A percentile compares a stretch with the other conserved stretches of the same genome.
These are phyloP conservation scores for Albula goreensis DNA, from an alignment of 2,113 vertebrate genomes.

Conservation along the genomic window DNA sequence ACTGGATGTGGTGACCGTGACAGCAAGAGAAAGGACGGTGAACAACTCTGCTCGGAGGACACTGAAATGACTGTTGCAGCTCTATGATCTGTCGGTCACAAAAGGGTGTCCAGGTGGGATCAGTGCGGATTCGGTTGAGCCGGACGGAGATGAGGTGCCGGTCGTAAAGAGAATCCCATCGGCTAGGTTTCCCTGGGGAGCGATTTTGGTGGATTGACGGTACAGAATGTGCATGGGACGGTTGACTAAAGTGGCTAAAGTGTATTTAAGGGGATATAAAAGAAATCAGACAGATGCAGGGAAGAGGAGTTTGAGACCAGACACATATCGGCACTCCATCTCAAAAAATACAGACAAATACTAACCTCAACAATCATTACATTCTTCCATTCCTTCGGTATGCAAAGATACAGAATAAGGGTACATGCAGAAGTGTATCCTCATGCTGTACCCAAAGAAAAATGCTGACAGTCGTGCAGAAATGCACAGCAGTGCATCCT, in stretches of 20 bases:
- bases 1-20: too few relatives aligned
- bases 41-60: not conserved
- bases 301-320: not conserved
- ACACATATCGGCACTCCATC: not conserved
- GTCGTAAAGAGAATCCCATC: not conserved
- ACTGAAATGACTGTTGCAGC: not conserved
- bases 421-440: too few relatives aligned
- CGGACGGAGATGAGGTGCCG: not conserved
- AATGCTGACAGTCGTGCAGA: too few relatives aligned
- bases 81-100: not conserved
- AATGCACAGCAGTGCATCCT: too few relatives aligned
- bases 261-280: not conserved
- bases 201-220: not conserved
- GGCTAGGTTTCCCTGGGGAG: not conserved
- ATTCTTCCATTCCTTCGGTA: too few relatives aligned
- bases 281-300: not conserved
- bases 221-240: not conserved
- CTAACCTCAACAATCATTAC: too few relatives aligned
- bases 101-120: not conserved
- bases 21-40: constrained; percentile 9
- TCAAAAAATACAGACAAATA: too few relatives aligned
- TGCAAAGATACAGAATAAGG: too few relatives aligned
- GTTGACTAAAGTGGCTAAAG: not conserved
- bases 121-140: not conserved
- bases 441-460: too few relatives aligned